Percentiles rank a stretch among this genome's conserved stretches.
Evolutionary conservation across 2,113 vertebrate species (phyloP).

Genomic region (Corynorhinus townsendii): DNA sequence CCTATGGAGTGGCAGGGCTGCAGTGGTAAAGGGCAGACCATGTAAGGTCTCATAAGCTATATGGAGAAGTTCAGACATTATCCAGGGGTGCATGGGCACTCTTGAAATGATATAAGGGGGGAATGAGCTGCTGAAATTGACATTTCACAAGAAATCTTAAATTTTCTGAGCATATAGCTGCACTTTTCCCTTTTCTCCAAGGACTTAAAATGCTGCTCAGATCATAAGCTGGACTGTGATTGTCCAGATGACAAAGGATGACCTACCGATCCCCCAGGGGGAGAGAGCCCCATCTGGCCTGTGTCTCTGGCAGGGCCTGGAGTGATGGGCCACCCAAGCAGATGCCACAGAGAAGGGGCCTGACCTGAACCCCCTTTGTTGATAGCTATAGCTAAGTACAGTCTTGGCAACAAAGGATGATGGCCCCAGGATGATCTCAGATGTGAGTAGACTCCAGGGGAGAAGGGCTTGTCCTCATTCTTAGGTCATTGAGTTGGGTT

Average conservation of each 20-base stretch:
- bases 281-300: neutral
- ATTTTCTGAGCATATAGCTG: neutral
- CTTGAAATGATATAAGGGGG: neutral
- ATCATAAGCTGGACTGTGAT: neutral
- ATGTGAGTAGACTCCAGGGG: neutral
- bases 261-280: too few species aligned
- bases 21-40: neutral
- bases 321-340: neutral
- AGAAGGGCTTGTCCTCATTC: neutral
- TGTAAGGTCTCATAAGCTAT: too few species aligned
- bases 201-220: neutral
- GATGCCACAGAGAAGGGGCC: neutral
- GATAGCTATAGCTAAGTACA: neutral
- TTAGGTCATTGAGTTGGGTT: neutral
- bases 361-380: neutral
- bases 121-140: neutral
- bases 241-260: neutral
- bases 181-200: neutral
- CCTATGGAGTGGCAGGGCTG: neutral
- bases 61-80: neutral
- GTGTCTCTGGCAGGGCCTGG: neutral
- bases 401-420: neutral
- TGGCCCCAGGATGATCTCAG: neutral
- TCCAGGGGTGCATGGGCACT: neutral
- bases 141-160: neutral